Evolutionary conservation across 2,797 vertebrate genomes (phyloP), one percentile per base, ranked within the genome.

Genomic region (Sardinella longiceps): DNA sequence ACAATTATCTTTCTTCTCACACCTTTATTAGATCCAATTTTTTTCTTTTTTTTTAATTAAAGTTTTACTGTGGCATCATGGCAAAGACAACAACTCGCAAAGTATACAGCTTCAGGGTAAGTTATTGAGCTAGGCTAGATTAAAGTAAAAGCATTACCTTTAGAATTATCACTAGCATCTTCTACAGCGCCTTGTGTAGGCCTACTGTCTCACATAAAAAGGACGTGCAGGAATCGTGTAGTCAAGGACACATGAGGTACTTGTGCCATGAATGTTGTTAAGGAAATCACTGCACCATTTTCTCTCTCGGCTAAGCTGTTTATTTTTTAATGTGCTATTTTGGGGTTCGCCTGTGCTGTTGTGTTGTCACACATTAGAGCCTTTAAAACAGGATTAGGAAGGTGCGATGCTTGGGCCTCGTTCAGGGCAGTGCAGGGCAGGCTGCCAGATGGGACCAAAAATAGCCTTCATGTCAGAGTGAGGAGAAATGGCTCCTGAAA

Each of bases 371-470:
- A 88, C 87, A 88, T 87, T 84, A 86, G 85, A 86, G 86, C 86
- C 84, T 87, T 84, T 88, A 88, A 39, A 77, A 87, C 86, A 90
- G 88, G 89, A 86, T 90, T 89, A 88, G 85, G 81, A 80, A 82
- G 86, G 89, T 89, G 84, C 84, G 86, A 82, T 85, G 77, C 83
- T 90, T 86, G 85, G 87, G 81, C 82, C 86, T 81, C 83, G 66
- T 89, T 88, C 83, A 74, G 84, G n/a, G n/a, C n/a, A 82, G 85
- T 85, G 80, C 63, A 84, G 45, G 86, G 87, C 84, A 50, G 86
- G 60, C 20, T 43, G 70, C 70, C 70, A 77, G 70, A 77, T 77
- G 33, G 33, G 18, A 77, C 70, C 70, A 23, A 43, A 43, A 77
- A 77, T 43, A 77, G 70, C 18, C 33, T 18, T 39, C 15, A 20